Evolutionary conservation across 2,113 vertebrate genomes (phyloP), one percentile per base, ranked within the genome.

Genomic region (Furnarius figulus): DNA sequence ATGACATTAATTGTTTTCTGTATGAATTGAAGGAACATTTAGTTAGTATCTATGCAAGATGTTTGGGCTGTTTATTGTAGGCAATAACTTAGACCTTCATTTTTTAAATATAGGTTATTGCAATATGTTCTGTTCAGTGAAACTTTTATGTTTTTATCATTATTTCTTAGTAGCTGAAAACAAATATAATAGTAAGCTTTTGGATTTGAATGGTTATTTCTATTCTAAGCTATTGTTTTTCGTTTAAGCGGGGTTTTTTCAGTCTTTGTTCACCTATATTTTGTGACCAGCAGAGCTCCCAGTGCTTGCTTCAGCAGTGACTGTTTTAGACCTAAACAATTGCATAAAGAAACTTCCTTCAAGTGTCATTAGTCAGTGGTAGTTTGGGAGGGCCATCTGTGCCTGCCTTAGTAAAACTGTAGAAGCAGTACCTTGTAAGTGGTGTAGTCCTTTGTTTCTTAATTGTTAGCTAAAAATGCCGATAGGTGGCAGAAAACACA

Each of bases 1-100:
- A 98, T 98, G 87, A 94, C 93, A 97, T 97, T 96, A 97, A 93
- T 88, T 97, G 74, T 96, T 97, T 97, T 97, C 86, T 97, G 2
- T 96, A 73, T 96, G 90, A 97, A 89, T 92, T 94, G 87, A 95
- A 95, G 91, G 95, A 82, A 94, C 85, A 90, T 95, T 92, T 95
- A 89, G 62, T 97, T 90, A 62, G 19, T 71, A 62, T 78, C 78
- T 94, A 28, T 25, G 8, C 76, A 91, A 95, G 31, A 85, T 47
- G 4, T 97, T 97, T 94, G 79, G 2, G 1, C 52, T 97, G 96
- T 93, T 95, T 85, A 82, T 78, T 92, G 35, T 93, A 91, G 89
- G 73, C 92, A 86, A 79, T 92, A 96, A 84, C 47, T 91, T 83
- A 86, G 56, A 21, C 89, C 56, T 85, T 65, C 4, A 14, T 86